Evolutionary conservation across 1,140 invertebrate species (phyloP), one percentile per base, ranked within the genome.

Genomic region (Aphaenogaster ashmeadi): DNA sequence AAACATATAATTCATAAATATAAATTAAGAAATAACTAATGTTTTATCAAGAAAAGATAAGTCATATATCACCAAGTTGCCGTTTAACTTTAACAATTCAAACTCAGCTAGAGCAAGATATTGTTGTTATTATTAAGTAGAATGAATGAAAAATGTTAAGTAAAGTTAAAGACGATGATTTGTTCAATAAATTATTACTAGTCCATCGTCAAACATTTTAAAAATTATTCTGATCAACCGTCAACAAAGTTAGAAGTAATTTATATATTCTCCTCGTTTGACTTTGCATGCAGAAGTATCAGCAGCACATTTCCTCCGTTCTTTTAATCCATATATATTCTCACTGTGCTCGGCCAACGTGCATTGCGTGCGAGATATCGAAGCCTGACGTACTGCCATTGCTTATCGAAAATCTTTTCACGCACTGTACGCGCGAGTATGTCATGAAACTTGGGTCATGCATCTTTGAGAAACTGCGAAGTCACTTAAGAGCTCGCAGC

Each of bases 391-490:
- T 58, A 62, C 41, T 52, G 38, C 50, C 33, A n/a, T 71, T 47
- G 38, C 69, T 75, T 84, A 84, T 84, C 69, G 52, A 50, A 36
- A 60, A 84, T 84, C 80, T 75, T 62, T 84, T 56, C 80, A 84
- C 80, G 80, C 80, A 74, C 56, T 38, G 54, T 84, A 84, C 80
- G 80, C 72, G 54, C 69, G 69, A 50, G 80, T 36, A 84, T 62
- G 80, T 84, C 80, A 84, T 84, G 80, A 50, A 84, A 75, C 80
- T 74, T 41, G 69, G 27, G 67, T 84, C 80, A 84, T 84, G 69
- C 69, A 84, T 84, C 80, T 84, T 84, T 84, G 27, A 84, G 80
- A 75, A 50, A 71, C n/a, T 69, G 69, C 69, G 41, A 84, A 84
- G 69, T 75, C 54, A 62, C 80, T 75, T 62, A 75, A 84, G 80